A percentile compares a stretch with the other conserved stretches of the same genome.
Evolutionary conservation across 1,140 invertebrate genomes (phyloP).

Genomic region (Agrilus planipennis): DNA sequence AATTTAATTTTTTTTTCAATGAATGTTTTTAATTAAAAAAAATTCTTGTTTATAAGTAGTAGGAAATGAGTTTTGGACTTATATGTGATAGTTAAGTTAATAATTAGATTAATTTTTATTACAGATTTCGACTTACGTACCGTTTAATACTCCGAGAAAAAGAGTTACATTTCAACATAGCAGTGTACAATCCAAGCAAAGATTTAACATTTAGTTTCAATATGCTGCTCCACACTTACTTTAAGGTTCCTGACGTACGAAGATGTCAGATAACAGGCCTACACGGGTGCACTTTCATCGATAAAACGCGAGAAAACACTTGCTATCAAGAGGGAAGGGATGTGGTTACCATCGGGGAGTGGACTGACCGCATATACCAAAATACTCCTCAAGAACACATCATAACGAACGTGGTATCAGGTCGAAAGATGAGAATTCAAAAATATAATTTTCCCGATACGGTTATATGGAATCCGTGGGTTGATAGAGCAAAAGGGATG

Average conservation of each 20-base stretch:
- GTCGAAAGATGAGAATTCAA: slow-evolving; percentile 80
- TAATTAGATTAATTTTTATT: slow-evolving; percentile 9
- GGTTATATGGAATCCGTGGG: slow-evolving; percentile 95
- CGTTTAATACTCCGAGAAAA: slow-evolving; percentile 80
- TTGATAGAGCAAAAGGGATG: slow-evolving; percentile 82
- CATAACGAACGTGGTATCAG: slow-evolving; percentile 84
- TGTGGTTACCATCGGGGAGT: slow-evolving; percentile 76
- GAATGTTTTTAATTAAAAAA: no score
- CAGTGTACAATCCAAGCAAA: slow-evolving; percentile 83
- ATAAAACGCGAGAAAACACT: slow-evolving; percentile 79
- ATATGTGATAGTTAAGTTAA: no score
- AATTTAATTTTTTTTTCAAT: no score
- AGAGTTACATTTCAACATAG: slow-evolving; percentile 84
- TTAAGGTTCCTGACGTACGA: slow-evolving; percentile 87
- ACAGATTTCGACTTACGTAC: slow-evolving; percentile 71
- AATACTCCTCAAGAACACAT: slow-evolving; percentile 86
- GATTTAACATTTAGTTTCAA: slow-evolving; percentile 86
- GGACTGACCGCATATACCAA: slow-evolving; percentile 88
- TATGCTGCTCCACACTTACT: slow-evolving; percentile 86
- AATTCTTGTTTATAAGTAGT: no score
- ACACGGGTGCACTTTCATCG: slow-evolving; percentile 82
- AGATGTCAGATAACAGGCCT: slow-evolving; percentile 83
- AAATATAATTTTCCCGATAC: slow-evolving; percentile 92
- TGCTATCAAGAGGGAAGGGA: slow-evolving; percentile 79
- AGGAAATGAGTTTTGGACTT: no score